A percentile compares a stretch with the other conserved stretches of the same genome.
Conservation (phyloP, 2,888 invertebrate species). For the Agriopis leucophaearia region DNA sequence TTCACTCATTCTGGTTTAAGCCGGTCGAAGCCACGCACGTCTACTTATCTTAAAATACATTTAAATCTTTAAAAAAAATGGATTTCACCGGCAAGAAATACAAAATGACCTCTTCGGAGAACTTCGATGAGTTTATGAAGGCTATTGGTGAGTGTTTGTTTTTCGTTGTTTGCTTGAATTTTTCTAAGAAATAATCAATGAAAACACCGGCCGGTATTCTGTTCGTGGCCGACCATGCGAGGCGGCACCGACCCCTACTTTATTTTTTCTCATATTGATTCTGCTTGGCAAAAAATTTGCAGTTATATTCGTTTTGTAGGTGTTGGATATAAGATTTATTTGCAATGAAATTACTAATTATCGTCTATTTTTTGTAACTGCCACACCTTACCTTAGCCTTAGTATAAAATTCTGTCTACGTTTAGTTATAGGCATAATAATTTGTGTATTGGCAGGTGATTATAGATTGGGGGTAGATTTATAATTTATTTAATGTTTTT, state of each 20-base stretch:
- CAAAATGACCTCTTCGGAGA: slow-evolving; percentile 92
- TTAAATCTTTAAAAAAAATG: slow-evolving; percentile 66
- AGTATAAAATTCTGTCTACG: neutral
- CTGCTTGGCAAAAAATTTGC: slow-evolving; percentile 1
- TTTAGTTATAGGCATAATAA: no score
- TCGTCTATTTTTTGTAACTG: no score
- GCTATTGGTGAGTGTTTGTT: slow-evolving; percentile 89
- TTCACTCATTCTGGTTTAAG: slow-evolving; percentile 60
- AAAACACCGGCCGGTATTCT: slow-evolving; percentile 69
- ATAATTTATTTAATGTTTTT: neutral
- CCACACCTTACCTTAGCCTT: neutral
- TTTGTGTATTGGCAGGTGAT: neutral
- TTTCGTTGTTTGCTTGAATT: slow-evolving; percentile 39
- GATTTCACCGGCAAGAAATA: slow-evolving; percentile 90
- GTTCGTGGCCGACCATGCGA: slow-evolving; percentile 26
- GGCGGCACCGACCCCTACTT: slow-evolving; percentile 31
- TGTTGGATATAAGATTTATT: no score
- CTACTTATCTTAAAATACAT: slow-evolving; percentile 45
- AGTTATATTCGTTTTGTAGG: neutral
- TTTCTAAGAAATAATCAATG: slow-evolving; percentile 48
- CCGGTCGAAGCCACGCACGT: slow-evolving; percentile 58
- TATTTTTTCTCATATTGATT: slow-evolving; percentile 15
- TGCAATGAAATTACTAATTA: neutral
- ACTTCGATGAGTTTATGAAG: slow-evolving; percentile 97
- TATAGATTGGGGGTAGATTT: neutral